Base-by-base conservation (phyloP, 1,140 invertebrate species). In the Bombus affinis region DNA sequence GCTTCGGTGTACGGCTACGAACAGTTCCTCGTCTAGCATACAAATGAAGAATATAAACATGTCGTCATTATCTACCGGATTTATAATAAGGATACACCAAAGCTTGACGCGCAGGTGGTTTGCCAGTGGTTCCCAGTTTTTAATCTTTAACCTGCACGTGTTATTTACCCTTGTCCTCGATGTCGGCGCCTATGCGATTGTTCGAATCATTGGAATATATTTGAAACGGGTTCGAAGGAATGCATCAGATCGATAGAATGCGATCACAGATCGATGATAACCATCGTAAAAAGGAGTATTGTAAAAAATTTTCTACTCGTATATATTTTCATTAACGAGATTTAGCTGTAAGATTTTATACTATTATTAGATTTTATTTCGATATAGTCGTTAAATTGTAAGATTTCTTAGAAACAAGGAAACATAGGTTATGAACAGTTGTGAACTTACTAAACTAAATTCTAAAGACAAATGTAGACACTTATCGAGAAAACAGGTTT, bases 21-120 rank as follows among this genome's bases (percentile, higher is more conserved):
- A 86, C 91, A 84, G 88, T 88, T 88, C 85, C 87, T 91, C 82
- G 92, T 77, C 91, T 92, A 91, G 93, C 91, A 93, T 93, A 93
- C 93, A 92, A 94, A 94, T 93, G 93, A 94, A 94, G 92, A 92
- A 90, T 93, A 94, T 94, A 94, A 94, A 94, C 93, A 94, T 94
- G 93, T 94, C 92, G 91, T 94, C 89, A 93, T 93, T 94, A 94
- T 93, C 93, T 91, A 76, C 81, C 87, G 89, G 91, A 94, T 93
- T 93, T 94, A 93, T 93, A 93, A 90, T 90, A 84, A 86, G 87
- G 83, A 92, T 92, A 92, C 87, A 90, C 83, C 70, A 82, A 83
- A 80, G 88, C 77, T 88, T 88, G 83, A 91, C 53, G 88, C 86
- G 86, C 91, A 91, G 91, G 88, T 92, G 90, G 87, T 79, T 86